Percentiles rank a stretch among this genome's conserved stretches.
These are phyloP conservation scores for Dolichomitus sp. DNA, from an alignment of 2,888 invertebrate species.

Conservation along the genomic window DNA sequence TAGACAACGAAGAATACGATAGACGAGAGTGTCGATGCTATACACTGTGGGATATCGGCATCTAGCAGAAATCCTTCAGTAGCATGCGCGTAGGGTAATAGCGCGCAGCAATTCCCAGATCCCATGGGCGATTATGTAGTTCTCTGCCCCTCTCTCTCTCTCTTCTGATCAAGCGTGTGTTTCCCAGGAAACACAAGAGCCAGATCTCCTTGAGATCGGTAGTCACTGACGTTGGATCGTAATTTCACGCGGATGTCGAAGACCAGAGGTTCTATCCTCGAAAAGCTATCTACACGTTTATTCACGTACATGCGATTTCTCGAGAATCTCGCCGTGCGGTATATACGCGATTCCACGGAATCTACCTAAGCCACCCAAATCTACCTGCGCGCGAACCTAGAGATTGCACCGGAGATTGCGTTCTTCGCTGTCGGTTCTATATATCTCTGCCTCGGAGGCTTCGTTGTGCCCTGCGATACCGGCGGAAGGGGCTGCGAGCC, in stretches of 20 bases:
- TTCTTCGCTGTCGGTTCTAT: constrained; percentile 34
- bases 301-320: constrained; percentile 21
- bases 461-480: constrained; percentile 22
- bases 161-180: neutral
- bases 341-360: constrained; percentile 48
- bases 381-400: constrained; percentile 33
- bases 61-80: constrained; percentile 36
- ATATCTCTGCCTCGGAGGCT: constrained; percentile 34
- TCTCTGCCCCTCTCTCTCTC: neutral
- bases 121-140: constrained; percentile 48
- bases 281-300: constrained; percentile 21
- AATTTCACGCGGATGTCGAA: constrained; percentile 59
- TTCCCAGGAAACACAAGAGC: constrained; percentile 23
- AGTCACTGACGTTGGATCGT: constrained; percentile 54
- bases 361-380: constrained; percentile 60
- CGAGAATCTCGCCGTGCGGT: neutral
- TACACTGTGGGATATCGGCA: constrained; percentile 2
- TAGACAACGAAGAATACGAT: constrained; percentile 32
- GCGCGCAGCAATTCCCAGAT: constrained; percentile 36
- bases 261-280: constrained; percentile 49
- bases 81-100: neutral
- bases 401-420: constrained; percentile 57
- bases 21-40: constrained; percentile 23
- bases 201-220: constrained; percentile 48
- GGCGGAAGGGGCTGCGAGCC: constrained; percentile 12